Conservation (phyloP, 2,888 invertebrate genomes). For the Cataglyphis albicans region DNA sequence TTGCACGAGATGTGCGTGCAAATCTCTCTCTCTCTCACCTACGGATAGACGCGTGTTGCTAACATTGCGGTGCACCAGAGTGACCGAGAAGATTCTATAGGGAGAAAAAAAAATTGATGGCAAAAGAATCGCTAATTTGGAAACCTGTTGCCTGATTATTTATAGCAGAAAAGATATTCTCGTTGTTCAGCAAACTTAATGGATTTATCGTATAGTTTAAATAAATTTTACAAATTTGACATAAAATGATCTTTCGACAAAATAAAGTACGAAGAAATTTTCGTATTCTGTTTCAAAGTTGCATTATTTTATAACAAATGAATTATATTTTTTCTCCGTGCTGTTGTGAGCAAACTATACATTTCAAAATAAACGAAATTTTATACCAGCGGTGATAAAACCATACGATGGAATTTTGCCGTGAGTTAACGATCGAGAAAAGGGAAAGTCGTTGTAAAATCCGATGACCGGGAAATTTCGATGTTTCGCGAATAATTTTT, state of each 20-base stretch:
- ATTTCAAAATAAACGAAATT: constrained; percentile 32
- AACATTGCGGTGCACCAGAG: constrained; percentile 70
- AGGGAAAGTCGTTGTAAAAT: constrained; percentile 11
- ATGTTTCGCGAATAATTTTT: background rate
- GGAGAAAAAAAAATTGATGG: constrained; percentile 63
- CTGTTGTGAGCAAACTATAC: constrained; percentile 12
- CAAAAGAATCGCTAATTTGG: constrained; percentile 60
- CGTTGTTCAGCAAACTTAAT: background rate
- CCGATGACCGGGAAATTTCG: background rate
- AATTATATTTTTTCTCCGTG: background rate
- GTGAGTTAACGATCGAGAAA: constrained; percentile 26
- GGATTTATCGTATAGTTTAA: background rate
- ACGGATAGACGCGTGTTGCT: constrained; percentile 59
- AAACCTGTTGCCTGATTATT: constrained; percentile 61
- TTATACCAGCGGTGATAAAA: constrained; percentile 15
- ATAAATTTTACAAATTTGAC: background rate
- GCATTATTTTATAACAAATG: background rate
- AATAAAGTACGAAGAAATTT: background rate
- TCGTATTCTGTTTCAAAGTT: background rate
- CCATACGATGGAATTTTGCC: constrained; percentile 5
- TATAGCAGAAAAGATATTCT: background rate
- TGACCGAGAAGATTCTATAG: constrained; percentile 73
- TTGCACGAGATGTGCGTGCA: constrained; percentile 28
- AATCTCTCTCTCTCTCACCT: constrained; percentile 11
- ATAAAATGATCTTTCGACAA: background rate